Evolutionary conservation across 2,888 invertebrate genomes (phyloP).

Genomic region (Pandemis cinnamomeana): DNA sequence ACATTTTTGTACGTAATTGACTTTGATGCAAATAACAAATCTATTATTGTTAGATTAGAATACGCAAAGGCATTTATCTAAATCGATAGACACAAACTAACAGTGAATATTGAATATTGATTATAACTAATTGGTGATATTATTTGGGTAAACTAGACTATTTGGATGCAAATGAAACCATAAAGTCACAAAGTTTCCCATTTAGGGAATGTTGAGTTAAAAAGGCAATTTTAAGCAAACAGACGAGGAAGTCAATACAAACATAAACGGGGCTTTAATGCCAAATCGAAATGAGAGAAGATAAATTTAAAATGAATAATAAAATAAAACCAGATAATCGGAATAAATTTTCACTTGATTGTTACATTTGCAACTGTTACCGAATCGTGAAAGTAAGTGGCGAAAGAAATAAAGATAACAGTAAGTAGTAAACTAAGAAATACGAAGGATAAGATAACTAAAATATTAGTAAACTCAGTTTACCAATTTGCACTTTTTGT

Average conservation of each 20-base stretch:
- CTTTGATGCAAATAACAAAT: slow-evolving; percentile 18
- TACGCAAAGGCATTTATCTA: neutral
- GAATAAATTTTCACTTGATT: slow-evolving; percentile 34
- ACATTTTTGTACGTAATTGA: neutral
- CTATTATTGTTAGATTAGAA: neutral
- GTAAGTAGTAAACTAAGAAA: slow-evolving; percentile 23
- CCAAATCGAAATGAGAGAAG: slow-evolving; percentile 6
- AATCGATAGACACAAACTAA: slow-evolving; percentile 21
- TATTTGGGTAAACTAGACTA: slow-evolving; percentile 42
- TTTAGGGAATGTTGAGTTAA: slow-evolving; percentile 33
- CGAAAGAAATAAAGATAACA: slow-evolving; percentile 38
- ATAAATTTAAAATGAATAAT: slow-evolving; percentile 18
- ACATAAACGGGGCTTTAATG: slow-evolving; percentile 26
- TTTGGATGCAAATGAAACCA: slow-evolving; percentile 44
- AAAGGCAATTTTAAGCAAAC: slow-evolving; percentile 31
- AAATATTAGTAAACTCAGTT: slow-evolving; percentile 23
- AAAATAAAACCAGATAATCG: slow-evolving; percentile 32
- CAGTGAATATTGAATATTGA: slow-evolving; percentile 47
- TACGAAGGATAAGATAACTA: slow-evolving; percentile 30
- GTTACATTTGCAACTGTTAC: slow-evolving; percentile 40
- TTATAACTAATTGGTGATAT: slow-evolving; percentile 45
- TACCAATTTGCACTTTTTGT: slow-evolving; percentile 30
- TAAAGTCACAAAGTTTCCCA: slow-evolving; percentile 33
- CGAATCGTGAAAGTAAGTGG: slow-evolving; percentile 41
- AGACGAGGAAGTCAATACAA: slow-evolving; percentile 14